Percentiles rank a stretch among this genome's conserved stretches.
phyloP scores from a whole-genome alignment of 2,797 vertebrate species.

The Molossus molossus region DNA sequence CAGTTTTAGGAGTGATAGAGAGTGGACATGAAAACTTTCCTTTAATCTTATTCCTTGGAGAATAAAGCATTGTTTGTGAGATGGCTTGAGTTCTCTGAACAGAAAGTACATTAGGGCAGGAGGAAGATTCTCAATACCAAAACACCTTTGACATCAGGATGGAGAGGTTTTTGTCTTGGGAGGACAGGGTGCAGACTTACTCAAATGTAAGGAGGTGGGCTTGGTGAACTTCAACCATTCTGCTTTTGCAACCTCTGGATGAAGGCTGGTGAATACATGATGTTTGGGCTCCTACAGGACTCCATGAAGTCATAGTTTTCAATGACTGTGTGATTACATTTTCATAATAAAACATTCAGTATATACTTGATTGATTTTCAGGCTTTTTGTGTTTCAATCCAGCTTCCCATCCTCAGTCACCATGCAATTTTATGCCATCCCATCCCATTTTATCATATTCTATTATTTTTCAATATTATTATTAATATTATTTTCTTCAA shows the following conservation, averaged over 20 bases:
- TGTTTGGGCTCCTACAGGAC: not conserved
- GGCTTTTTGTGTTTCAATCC: not conserved
- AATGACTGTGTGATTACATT: conserved; percentile 9
- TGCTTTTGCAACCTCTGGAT: conserved; percentile 42
- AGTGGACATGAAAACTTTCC: conserved; percentile 35
- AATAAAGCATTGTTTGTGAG: conserved; percentile 65
- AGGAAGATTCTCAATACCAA: conserved; percentile 5
- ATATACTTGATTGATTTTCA: conserved; percentile 25
- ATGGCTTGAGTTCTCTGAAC: not conserved
- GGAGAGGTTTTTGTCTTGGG: conserved; percentile 4
- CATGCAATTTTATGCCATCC: not conserved
- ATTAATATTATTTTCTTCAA: not conserved
- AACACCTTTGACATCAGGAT: not conserved
- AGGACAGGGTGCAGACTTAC: not conserved
- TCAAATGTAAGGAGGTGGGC: not conserved
- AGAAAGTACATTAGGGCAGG: conserved; percentile 18
- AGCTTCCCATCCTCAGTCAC: not conserved
- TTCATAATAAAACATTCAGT: conserved; percentile 32
- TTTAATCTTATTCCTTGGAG: conserved; percentile 57
- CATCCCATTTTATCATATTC: not conserved
- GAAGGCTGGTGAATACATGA: conserved; percentile 8
- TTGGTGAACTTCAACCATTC: conserved; percentile 50
- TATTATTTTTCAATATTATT: not conserved
- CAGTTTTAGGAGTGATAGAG: not conserved
- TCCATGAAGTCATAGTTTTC: conserved; percentile 18